Evolutionary conservation across 1,140 invertebrate genomes (phyloP), one percentile per base, ranked within the genome.

Genomic region (Drosophila setifemur): DNA sequence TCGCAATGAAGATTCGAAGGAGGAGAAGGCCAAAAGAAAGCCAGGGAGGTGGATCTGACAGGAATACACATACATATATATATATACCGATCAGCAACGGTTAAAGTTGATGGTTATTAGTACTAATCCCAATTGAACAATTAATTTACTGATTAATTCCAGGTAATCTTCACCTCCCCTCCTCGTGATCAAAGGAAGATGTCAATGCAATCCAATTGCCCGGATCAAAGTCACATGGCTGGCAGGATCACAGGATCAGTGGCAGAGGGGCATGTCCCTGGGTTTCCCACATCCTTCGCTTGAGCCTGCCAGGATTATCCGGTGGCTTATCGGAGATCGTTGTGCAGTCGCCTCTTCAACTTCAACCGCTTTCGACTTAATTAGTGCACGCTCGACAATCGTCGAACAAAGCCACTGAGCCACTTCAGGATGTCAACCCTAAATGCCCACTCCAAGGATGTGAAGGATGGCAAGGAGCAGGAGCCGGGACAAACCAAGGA

Each of bases 361-460:
- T n/a, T n/a, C n/a, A 44, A 12, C 43, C 43, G 23, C 19, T n/a
- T 23, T 52, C 53, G 85, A 60, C 78, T 85, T 78, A 85, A 85
- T 85, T 85, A 85, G 71, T 72, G 74, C 79, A 60, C 81, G 74
- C 66, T 83, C 58, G 73, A 67, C 66, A 82, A 76, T 73, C 75
- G 68, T 50, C 50, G 40, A 73, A 73, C 54, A 78, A 64, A 14
- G n/a, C 21, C 14, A 54, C 45, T 16, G 18, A 61, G 50, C 29
- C 61, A 54, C 81, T 85, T 76, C 39, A 86, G 82, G 81, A 86
- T 85, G 81, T 85, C 81, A 85, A 66, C 28, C 72, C 58, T 23
- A 49, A 61, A 12, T 37, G 35, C 12, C 21, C 21, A 42, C 35
- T 29, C 23, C n/a, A n/a, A n/a, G n/a, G n/a, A n/a, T n/a, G n/a